A percentile compares a stretch with the other conserved stretches of the same genome.
Conservation (phyloP, 2,888 invertebrate species). For the Dolomedes plantarius region DNA sequence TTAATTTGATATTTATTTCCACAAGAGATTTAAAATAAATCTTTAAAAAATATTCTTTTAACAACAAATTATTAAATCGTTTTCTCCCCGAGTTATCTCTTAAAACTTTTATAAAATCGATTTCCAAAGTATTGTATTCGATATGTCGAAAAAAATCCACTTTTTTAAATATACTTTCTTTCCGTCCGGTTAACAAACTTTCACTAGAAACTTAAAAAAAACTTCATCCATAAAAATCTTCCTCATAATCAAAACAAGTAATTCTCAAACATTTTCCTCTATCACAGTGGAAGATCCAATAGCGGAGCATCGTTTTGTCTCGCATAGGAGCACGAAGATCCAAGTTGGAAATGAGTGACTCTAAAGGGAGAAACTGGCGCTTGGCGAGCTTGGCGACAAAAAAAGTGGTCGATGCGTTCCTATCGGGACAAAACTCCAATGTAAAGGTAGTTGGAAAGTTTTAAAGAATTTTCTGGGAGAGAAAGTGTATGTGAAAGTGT, state of each 20-base stretch:
- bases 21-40: too few species aligned
- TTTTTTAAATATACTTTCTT: too few species aligned
- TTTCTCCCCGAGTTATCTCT: too few species aligned
- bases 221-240: neutral
- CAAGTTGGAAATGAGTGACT: neutral
- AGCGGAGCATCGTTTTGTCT: neutral
- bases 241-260: neutral
- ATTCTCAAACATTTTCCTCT: neutral
- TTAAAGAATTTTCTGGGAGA: neutral
- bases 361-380: neutral
- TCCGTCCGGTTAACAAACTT: too few species aligned
- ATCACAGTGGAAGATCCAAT: neutral
- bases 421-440: neutral
- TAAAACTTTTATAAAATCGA: too few species aligned
- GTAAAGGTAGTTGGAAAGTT: neutral
- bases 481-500: neutral
- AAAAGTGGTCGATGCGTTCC: neutral
- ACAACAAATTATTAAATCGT: too few species aligned
- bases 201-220: too few species aligned
- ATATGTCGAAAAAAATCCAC: too few species aligned
- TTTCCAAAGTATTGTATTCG: too few species aligned
- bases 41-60: too few species aligned
- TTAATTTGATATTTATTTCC: too few species aligned
- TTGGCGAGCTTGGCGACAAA: constrained; percentile 9
- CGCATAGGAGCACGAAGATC: neutral